phyloP scores from a whole-genome alignment of 2,888 invertebrate species.

The Tethea ocularis region DNA sequence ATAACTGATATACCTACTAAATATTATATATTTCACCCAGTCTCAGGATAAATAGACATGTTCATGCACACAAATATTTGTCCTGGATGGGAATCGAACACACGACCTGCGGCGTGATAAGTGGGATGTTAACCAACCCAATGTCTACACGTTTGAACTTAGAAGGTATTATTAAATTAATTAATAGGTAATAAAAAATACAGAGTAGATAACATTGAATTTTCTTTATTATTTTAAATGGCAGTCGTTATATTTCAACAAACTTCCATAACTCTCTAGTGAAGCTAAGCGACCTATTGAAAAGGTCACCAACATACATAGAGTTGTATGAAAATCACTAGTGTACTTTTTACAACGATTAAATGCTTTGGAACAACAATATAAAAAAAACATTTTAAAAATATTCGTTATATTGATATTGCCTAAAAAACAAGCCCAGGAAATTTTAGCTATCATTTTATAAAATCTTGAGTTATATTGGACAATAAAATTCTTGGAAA shows the following conservation, averaged over 20 bases:
- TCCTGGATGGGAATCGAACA: too few species aligned
- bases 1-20: too few species aligned
- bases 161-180: too few species aligned
- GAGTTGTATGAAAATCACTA: conserved; percentile 26
- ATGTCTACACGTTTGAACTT: too few species aligned
- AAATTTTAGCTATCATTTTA: not conserved
- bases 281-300: conserved; percentile 9
- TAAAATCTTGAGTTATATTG: not conserved
- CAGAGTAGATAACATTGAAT: conserved; percentile 16
- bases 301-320: conserved; percentile 31
- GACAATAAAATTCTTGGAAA: too few species aligned
- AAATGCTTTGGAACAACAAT: conserved; percentile 66
- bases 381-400: conserved; percentile 15
- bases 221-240: conserved; percentile 41
- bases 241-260: conserved; percentile 42
- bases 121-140: too few species aligned
- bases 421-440: not conserved
- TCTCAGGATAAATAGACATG: too few species aligned
- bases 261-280: conserved; percentile 17
- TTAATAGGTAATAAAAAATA: not conserved
- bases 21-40: too few species aligned
- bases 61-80: too few species aligned
- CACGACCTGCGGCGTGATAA: too few species aligned
- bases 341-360: conserved; percentile 24
- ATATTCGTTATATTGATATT: conserved; percentile 6